Conservation (phyloP, 2,113 vertebrate genomes). For the Sinocyclocheilus anshuiensis region DNA sequence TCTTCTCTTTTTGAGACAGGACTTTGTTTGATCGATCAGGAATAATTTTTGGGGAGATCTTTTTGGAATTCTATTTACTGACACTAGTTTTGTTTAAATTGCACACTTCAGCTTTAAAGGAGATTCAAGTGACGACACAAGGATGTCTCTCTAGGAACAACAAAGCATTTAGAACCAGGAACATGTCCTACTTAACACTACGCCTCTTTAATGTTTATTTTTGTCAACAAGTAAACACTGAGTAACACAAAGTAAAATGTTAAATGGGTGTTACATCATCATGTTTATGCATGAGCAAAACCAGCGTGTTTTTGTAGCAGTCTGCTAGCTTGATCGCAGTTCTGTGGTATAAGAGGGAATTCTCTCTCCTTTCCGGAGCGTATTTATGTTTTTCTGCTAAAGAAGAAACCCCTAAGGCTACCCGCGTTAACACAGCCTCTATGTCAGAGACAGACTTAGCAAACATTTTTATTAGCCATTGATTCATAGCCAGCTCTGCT, state of each 20-base stretch:
- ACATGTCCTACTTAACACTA: no score
- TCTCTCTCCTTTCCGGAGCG: not conserved
- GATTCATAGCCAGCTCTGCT: conserved; percentile 74
- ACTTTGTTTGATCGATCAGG: no score
- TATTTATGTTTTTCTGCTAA: conserved; percentile 42
- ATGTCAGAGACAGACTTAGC: conserved; percentile 71
- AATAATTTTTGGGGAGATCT: no score
- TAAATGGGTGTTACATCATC: conserved; percentile 3
- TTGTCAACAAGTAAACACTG: no score
- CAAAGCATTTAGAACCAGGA: no score
- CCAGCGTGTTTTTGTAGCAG: not conserved
- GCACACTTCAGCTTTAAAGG: no score
- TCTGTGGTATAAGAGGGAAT: conserved; percentile 16
- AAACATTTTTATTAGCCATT: conserved; percentile 78
- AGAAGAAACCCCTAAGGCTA: conserved; percentile 63
- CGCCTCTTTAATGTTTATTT: no score
- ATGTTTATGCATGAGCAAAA: conserved; percentile 27
- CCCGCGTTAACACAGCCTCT: conserved; percentile 66
- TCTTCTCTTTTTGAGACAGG: no score
- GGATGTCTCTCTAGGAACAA: no score
- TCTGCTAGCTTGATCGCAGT: conserved; percentile 26
- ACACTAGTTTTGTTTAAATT: no score
- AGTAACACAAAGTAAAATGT: conserved; percentile 21
- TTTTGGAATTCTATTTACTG: no score
- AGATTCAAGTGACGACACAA: not conserved